A percentile compares a stretch with the other conserved stretches of the same genome.
Conservation (phyloP, 2,888 invertebrate species). For the Beris morrisii region DNA sequence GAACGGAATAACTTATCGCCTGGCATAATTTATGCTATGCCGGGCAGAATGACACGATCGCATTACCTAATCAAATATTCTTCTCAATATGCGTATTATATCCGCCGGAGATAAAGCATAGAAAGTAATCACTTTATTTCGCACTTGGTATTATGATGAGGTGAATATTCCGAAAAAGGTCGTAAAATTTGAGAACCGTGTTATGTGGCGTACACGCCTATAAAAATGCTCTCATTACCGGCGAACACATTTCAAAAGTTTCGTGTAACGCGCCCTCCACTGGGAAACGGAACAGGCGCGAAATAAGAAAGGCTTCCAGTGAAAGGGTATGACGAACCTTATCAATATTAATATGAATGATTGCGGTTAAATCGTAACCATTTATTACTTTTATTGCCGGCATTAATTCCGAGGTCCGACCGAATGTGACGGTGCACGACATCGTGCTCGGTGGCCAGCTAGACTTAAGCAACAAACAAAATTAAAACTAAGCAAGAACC, state of each 20-base stretch:
- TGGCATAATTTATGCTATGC: too few relatives aligned
- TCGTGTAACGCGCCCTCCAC: constrained; percentile 10
- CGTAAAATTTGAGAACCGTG: constrained; percentile 16
- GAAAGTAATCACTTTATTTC: constrained; percentile 36
- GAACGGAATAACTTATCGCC: too few relatives aligned
- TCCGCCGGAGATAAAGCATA: constrained; percentile 12
- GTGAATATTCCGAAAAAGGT: constrained; percentile 14
- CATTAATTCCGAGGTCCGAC: constrained; percentile 29
- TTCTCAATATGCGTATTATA: too few relatives aligned
- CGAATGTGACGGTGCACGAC: constrained; percentile 3
- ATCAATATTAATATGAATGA: constrained; percentile 38
- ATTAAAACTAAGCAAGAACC: too few relatives aligned
- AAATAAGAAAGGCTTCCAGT: constrained; percentile 1
- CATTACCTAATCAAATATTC: too few relatives aligned
- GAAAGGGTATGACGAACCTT: constrained; percentile 29
- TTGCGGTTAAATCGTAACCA: constrained; percentile 37
- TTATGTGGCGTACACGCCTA: constrained; percentile 23
- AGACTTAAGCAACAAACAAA: too few relatives aligned
- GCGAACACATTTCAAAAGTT: constrained; percentile 20
- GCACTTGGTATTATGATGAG: constrained; percentile 13
- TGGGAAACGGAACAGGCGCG: background rate
- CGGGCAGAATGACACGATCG: too few relatives aligned
- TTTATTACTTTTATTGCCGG: constrained; percentile 37
- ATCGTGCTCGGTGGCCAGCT: too few relatives aligned
- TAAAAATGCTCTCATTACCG: constrained; percentile 35